Base-by-base conservation (phyloP, 2,797 vertebrate species). In the Euphonia xanthogaster region DNA sequence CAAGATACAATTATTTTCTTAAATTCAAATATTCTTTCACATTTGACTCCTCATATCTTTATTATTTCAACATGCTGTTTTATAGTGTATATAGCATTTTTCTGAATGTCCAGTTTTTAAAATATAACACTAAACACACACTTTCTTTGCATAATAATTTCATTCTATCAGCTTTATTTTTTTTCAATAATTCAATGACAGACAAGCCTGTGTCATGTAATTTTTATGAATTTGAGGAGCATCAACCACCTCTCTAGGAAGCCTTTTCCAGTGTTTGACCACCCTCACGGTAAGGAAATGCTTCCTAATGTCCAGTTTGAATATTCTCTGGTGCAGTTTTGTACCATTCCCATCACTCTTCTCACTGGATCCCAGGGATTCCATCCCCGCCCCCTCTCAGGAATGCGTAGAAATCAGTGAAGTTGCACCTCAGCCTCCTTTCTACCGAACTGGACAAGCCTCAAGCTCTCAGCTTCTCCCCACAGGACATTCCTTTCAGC, bases 261-360 rank as follows among this genome's bases (percentile, higher is more conserved):
- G 4, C 2, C 10, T 61, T 5, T 54, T 30, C 7, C 23, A 33
- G 6, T 12, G 21, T 33, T 39, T 67, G 42, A 47, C 23, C 14
- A 39, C 3, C 2, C 4, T 42, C 18, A 6, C 0, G 0, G 22
- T 47, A 47, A 10, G 31, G 51, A 71, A 83, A 53, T 47, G 9
- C 1, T 53, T n/a, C 13, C 6, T 35, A 18, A 27, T 24, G 5
- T 31, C 4, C 45, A 17, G 10, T 14, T 22, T 23, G 31, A 57
- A 31, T 30, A 18, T 71, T 15, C 9, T 7, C 3, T 17, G 1
- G 10, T 1, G 2, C 30, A 58, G 5, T 57, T 65, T 47, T 58
- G 15, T 35, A 24, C 22, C 19, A 15, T 40, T 53, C 9, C 39
- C 20, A 12, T 10, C 4, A 1, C 2, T 27, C 4, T 17, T 42